phyloP scores from a whole-genome alignment of 1,140 invertebrate genomes.

The Hyposmocoma kahamanoa region DNA sequence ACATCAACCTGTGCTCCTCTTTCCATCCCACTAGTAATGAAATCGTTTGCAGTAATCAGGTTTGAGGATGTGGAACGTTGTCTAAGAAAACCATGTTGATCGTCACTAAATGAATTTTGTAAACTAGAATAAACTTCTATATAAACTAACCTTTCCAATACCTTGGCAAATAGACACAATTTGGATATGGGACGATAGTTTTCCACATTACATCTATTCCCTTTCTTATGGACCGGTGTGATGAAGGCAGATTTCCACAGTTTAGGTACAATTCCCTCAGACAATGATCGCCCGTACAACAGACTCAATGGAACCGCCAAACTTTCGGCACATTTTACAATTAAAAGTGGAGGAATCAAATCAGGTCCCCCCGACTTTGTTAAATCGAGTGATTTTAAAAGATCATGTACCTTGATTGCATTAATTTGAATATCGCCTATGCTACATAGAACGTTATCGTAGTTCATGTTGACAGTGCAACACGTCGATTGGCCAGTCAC shows the following conservation, averaged over 20 bases:
- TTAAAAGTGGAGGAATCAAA: not conserved
- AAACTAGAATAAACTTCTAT: not conserved
- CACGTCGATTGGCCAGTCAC: not conserved
- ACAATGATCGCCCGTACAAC: not conserved
- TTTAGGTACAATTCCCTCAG: not conserved
- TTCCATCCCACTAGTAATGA: too few species aligned
- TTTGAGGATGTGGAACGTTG: too few species aligned
- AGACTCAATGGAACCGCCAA: not conserved
- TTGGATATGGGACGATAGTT: conserved; percentile 3
- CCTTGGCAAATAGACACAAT: not conserved
- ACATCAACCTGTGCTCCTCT: too few species aligned
- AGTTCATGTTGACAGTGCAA: not conserved
- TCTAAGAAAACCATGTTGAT: conserved; percentile 1
- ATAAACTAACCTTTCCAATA: not conserved
- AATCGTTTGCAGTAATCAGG: too few species aligned
- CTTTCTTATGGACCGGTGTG: not conserved
- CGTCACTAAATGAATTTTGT: not conserved
- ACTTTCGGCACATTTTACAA: not conserved
- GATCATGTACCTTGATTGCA: not conserved
- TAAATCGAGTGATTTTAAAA: not conserved
- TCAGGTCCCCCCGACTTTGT: not conserved
- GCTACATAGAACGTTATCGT: not conserved
- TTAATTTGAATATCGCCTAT: not conserved
- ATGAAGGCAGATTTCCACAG: conserved; percentile 1
- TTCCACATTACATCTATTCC: not conserved